A percentile compares a stretch with the other conserved stretches of the same genome.
Evolutionary conservation across 2,888 invertebrate genomes (phyloP).

Genomic region (Thymelicus acteon): DNA sequence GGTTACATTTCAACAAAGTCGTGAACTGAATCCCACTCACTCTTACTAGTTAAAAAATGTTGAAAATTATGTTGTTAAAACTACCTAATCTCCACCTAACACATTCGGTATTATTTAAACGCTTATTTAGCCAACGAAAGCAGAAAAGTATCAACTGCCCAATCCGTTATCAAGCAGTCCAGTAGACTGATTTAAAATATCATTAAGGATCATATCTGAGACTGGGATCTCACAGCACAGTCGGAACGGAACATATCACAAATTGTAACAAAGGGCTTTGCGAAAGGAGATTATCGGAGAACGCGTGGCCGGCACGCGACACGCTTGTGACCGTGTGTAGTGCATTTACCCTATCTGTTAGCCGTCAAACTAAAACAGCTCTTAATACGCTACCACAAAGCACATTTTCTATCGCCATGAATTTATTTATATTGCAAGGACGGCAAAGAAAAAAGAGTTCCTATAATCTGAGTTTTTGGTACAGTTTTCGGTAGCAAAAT

Average conservation of each 20-base stretch:
- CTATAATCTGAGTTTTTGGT: conserved; percentile 15
- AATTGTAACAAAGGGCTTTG: conserved; percentile 82
- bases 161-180: conserved; percentile 50
- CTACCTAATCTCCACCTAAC: background rate
- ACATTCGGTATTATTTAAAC: background rate
- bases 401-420: background rate
- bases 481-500: conserved; percentile 13
- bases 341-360: conserved; percentile 60
- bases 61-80: too few relatives aligned
- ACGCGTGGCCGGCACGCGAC: conserved; percentile 79
- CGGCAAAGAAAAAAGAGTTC: conserved; percentile 26
- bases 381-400: background rate
- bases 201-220: conserved; percentile 80
- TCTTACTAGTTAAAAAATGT: too few relatives aligned
- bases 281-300: conserved; percentile 81
- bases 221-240: conserved; percentile 68
- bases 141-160: conserved; percentile 42
- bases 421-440: background rate
- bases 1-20: background rate
- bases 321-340: conserved; percentile 70
- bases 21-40: too few relatives aligned
- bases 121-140: conserved; percentile 49
- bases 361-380: conserved; percentile 3
- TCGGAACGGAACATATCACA: conserved; percentile 70
- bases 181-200: conserved; percentile 80